phyloP scores from a whole-genome alignment of 23 tunicate species.

The Halocynthia aurantium region DNA sequence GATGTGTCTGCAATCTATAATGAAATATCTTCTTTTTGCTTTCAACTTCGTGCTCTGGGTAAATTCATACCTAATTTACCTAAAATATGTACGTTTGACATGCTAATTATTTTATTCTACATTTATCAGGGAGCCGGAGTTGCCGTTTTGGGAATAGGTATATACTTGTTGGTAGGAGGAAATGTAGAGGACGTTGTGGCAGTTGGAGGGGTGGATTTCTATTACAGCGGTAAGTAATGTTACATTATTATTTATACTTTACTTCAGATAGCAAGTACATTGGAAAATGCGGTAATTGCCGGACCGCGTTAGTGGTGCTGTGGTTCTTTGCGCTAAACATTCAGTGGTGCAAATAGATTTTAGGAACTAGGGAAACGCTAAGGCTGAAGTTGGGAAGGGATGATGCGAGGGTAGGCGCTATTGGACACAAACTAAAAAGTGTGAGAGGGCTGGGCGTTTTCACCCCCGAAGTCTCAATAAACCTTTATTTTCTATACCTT shows the following conservation, averaged over 20 bases:
- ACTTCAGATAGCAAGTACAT: too few relatives aligned
- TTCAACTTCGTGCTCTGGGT: conserved; percentile 80
- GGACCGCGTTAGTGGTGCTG: too few relatives aligned
- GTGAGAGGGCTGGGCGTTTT: neutral
- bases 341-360: too few relatives aligned
- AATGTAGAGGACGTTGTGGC: neutral
- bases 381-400: neutral
- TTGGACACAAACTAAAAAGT: neutral
- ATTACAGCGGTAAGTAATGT: neutral
- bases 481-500: neutral
- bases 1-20: conserved; percentile 18
- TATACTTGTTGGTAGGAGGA: conserved; percentile 12
- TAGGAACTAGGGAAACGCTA: too few relatives aligned
- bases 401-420: neutral
- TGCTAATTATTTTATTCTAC: neutral
- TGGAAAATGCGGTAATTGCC: too few relatives aligned
- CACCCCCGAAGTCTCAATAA: neutral
- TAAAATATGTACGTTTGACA: neutral
- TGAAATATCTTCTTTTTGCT: conserved; percentile 58
- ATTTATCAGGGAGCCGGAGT: conserved; percentile 12
- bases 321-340: too few relatives aligned
- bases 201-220: conserved; percentile 13
- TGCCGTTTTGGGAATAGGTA: conserved; percentile 28
- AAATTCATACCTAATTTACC: conserved; percentile 20
- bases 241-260: neutral